phyloP scores from a whole-genome alignment of 2,888 invertebrate genomes.

The Drosophila prolongata region DNA sequence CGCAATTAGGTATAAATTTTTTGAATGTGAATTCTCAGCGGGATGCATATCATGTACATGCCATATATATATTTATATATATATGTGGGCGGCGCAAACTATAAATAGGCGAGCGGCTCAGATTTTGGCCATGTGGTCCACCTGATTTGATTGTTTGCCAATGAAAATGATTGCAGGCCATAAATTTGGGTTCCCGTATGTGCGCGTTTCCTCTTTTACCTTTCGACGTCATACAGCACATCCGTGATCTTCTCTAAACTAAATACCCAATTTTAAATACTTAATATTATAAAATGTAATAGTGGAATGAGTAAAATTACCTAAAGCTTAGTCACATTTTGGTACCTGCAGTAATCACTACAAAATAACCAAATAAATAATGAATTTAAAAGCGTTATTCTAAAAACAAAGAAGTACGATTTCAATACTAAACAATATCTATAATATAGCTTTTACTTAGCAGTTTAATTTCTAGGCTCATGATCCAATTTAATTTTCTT shows the following conservation, averaged over 20 bases:
- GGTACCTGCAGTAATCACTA: no score
- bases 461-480: no score
- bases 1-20: conserved; percentile 46
- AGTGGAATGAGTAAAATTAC: no score
- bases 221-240: conserved; percentile 3
- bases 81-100: conserved; percentile 14
- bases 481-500: no score
- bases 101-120: conserved; percentile 31
- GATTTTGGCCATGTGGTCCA: conserved; percentile 21
- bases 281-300: neutral
- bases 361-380: no score
- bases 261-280: conserved; percentile 4
- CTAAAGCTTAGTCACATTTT: no score
- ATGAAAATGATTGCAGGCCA: conserved; percentile 60
- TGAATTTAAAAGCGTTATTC: no score
- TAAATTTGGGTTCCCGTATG: conserved; percentile 41
- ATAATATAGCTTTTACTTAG: no score
- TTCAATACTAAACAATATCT: no score
- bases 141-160: conserved; percentile 42
- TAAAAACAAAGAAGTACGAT: no score
- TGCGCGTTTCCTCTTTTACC: neutral
- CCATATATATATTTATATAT: neutral
- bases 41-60: conserved; percentile 14
- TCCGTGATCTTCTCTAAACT: neutral
- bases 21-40: conserved; percentile 38